Evolutionary conservation across 2,888 invertebrate species (phyloP).

Genomic region (Papilio demoleus): DNA sequence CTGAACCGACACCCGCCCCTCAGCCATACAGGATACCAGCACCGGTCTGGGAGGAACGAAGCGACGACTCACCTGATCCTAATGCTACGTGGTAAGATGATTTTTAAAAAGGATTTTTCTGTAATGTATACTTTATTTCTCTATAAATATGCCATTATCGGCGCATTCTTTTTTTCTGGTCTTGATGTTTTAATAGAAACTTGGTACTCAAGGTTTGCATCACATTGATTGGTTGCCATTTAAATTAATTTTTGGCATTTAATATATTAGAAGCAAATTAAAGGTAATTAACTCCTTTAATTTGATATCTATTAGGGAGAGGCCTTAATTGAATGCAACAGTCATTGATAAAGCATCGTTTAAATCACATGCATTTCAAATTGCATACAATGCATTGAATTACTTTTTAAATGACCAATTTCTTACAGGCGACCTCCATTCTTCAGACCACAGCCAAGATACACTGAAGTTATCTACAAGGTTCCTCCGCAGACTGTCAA

Average conservation of each 20-base stretch:
- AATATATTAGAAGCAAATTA: background rate
- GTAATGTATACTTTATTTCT: too few species aligned
- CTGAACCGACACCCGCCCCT: conserved; percentile 74
- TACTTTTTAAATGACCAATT: conserved; percentile 38
- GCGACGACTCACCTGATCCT: conserved; percentile 84
- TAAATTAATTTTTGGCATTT: background rate
- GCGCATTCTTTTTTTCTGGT: background rate
- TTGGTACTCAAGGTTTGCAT: background rate
- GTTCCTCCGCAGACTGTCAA: conserved; percentile 57
- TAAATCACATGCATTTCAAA: conserved; percentile 1
- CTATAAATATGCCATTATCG: too few species aligned
- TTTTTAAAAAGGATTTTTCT: background rate
- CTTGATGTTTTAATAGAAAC: background rate
- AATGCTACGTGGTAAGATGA: conserved; percentile 82
- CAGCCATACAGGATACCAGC: conserved; percentile 83
- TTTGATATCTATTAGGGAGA: background rate
- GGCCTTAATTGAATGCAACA: background rate
- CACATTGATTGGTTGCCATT: background rate
- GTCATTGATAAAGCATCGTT: background rate
- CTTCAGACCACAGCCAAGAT: conserved; percentile 72
- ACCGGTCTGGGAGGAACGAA: conserved; percentile 85
- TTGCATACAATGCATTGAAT: conserved; percentile 7
- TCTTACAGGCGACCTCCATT: conserved; percentile 70
- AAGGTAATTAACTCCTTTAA: background rate
- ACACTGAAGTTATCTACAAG: conserved; percentile 69